phyloP scores from a whole-genome alignment of 2,113 vertebrate genomes.

The Gambusia holbrooki region DNA sequence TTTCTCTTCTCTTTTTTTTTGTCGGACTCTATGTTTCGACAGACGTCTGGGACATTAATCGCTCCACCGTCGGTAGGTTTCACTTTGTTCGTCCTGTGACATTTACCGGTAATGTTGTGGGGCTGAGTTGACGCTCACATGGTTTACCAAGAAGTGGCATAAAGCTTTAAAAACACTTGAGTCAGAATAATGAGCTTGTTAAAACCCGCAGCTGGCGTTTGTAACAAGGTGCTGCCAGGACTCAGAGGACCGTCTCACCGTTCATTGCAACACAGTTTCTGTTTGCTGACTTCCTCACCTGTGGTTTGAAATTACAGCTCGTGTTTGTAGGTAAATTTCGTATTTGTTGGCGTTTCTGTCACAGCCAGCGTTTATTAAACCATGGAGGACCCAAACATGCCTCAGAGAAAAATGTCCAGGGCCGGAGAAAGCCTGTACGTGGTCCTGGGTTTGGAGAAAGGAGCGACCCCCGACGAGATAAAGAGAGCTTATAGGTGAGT shows the following conservation, averaged over 20 bases:
- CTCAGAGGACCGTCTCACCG: too few relatives aligned
- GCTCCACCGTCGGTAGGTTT: not conserved
- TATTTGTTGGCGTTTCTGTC: not conserved
- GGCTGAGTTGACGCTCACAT: not conserved
- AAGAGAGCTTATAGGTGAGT: slow-evolving; percentile 90
- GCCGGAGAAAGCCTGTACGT: slow-evolving; percentile 85
- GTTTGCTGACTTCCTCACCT: too few relatives aligned
- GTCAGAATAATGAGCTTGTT: not conserved
- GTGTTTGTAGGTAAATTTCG: not conserved
- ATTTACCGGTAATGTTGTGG: not conserved
- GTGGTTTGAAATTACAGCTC: too few relatives aligned
- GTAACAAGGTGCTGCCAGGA: not conserved
- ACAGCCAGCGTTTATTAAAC: slow-evolving; percentile 28
- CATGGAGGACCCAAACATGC: slow-evolving; percentile 79
- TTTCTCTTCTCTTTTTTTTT: too few relatives aligned
- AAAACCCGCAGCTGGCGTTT: too few relatives aligned
- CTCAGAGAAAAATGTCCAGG: slow-evolving; percentile 83
- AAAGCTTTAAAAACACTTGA: not conserved
- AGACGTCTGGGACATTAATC: slow-evolving; percentile 1
- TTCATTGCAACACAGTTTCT: too few relatives aligned
- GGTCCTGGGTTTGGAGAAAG: slow-evolving; percentile 86
- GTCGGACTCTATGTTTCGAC: slow-evolving; percentile 47
- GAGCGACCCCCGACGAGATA: slow-evolving; percentile 85
- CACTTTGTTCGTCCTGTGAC: not conserved
- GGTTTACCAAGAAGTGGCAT: not conserved